phyloP scores from a whole-genome alignment of 2,888 invertebrate genomes.

The Crossocerus cetratus region DNA sequence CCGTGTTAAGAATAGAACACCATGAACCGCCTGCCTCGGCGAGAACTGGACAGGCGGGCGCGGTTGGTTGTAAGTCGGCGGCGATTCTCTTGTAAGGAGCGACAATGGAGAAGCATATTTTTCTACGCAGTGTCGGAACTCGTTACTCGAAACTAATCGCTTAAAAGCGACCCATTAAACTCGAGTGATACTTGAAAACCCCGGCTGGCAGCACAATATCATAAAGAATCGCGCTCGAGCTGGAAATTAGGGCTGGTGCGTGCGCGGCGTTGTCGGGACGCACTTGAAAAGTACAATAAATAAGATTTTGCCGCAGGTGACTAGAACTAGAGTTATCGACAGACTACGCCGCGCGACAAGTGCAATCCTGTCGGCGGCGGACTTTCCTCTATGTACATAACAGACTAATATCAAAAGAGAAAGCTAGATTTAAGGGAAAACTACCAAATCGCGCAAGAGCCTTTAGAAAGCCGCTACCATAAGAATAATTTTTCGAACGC shows the following conservation, averaged over 20 bases:
- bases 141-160: constrained; percentile 54
- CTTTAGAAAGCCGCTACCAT: constrained; percentile 10
- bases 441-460: constrained; percentile 16
- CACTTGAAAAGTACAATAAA: constrained; percentile 20
- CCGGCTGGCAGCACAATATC: constrained; percentile 17
- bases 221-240: constrained; percentile 18
- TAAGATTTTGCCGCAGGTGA: constrained; percentile 16
- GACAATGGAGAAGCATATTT: constrained; percentile 68
- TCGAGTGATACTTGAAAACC: constrained; percentile 27
- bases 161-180: constrained; percentile 41
- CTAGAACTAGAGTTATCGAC: constrained; percentile 4
- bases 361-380: background rate
- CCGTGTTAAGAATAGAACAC: constrained; percentile 25
- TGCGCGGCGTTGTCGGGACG: constrained; percentile 31
- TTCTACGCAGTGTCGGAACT: constrained; percentile 70
- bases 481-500: constrained; percentile 14
- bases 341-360: background rate
- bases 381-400: constrained; percentile 35
- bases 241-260: constrained; percentile 43
- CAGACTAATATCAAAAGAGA: constrained; percentile 8
- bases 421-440: constrained; percentile 29
- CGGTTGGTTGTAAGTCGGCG: constrained; percentile 56
- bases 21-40: constrained; percentile 27
- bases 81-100: constrained; percentile 48
- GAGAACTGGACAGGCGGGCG: constrained; percentile 27